Base-by-base conservation (phyloP, 1,140 invertebrate species). In the Sycophaga agraensis region DNA sequence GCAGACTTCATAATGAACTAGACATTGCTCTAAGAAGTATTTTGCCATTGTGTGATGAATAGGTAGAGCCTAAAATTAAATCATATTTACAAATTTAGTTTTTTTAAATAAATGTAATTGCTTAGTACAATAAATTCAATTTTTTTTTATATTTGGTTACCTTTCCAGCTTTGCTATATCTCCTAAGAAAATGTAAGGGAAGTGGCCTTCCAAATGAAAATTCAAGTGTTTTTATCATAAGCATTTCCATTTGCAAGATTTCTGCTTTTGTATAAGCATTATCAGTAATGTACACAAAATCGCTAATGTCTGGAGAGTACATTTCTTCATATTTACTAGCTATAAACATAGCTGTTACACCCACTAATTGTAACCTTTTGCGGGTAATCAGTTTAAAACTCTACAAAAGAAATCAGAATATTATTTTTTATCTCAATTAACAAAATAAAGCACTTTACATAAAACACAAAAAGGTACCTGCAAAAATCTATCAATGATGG, bases 271-370 rank as follows among this genome's bases (percentile, higher is more conserved):
- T 86, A 72, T 94, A 98, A 0, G 93, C 88, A 75, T 94, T 88
- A 77, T 96, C 95, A 16, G 94, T 93, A 40, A 98, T 92, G 70
- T 91, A 96, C 7, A 94, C 89, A 82, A 96, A 98, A 77, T 98
- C 96, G 2, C 80, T 81, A 26, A 97, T 85, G 55, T 93, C 91
- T 3, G 96, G 94, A 5, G 90, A 85, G 70, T 91, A 94, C 72
- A 97, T 92, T 82, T 99, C 97, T 81, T 98, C 96, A 72, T 96
- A 98, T 77, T 98, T 99, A 67, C 89, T 88, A 11, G 96, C 94
- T 59, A 98, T 88, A 66, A 95, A 90, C 85, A 98, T 88, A 0
- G 93, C 89, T 2, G 94, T 89, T 1, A 95, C 89, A 1, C 96
- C 97, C 37, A 97, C 92, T 42, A 98, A 80, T 77, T 98, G 96